Evolutionary conservation across 2,888 invertebrate species (phyloP).

Genomic region (Cancer borealis): DNA sequence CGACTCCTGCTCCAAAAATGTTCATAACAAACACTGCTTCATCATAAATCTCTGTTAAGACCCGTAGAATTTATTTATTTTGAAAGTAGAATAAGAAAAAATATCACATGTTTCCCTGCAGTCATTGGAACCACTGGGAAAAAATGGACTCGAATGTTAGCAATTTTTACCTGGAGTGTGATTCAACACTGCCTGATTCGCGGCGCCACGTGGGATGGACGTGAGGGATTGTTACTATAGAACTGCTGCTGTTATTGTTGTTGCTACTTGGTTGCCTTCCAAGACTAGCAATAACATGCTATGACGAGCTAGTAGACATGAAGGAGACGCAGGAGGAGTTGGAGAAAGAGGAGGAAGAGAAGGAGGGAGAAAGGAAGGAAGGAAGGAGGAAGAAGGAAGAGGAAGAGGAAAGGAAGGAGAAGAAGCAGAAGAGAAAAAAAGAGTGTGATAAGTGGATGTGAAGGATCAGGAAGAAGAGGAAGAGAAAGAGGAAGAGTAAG

Average conservation of each 20-base stretch:
- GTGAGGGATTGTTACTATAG: no score
- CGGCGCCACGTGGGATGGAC: neutral
- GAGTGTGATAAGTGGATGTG: no score
- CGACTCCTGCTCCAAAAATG: neutral
- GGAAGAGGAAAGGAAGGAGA: no score
- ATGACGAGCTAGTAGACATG: no score
- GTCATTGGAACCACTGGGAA: neutral
- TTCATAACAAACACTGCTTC: neutral
- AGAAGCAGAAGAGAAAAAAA: no score
- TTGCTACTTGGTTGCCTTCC: neutral
- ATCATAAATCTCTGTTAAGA: neutral
- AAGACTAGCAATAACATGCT: neutral
- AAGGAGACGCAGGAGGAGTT: no score
- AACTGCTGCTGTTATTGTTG: neutral
- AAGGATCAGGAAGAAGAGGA: no score
- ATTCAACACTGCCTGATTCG: neutral
- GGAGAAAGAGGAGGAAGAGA: no score
- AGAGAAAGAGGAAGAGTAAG: no score
- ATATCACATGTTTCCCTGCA: neutral
- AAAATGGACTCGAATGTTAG: neutral
- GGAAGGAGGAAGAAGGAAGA: no score
- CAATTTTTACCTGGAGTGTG: neutral
- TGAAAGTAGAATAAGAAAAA: neutral
- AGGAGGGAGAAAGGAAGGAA: no score
- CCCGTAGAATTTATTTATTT: neutral